Evolutionary conservation across 2,888 invertebrate species (phyloP).

Genomic region (Eupithecia abbreviata): DNA sequence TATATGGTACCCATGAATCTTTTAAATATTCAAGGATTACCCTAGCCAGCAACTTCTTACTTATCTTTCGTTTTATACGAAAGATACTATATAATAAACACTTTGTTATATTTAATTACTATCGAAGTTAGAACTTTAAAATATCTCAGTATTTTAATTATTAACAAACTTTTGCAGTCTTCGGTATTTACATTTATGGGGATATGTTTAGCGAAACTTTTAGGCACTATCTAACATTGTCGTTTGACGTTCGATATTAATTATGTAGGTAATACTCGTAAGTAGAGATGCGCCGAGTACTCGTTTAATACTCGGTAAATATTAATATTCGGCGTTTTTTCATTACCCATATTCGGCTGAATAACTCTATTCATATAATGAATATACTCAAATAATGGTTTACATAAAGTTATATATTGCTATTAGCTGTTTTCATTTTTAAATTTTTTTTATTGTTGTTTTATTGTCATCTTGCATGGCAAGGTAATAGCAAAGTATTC

Average conservation of each 20-base stretch:
- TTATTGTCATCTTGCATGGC: no score
- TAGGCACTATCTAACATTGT: conserved; percentile 24
- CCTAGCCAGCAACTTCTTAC: background rate
- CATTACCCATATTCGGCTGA: no score
- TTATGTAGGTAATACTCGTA: background rate
- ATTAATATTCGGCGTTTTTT: no score
- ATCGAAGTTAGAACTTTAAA: background rate
- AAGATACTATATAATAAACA: conserved; percentile 15
- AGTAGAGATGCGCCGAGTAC: no score
- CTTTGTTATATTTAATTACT: background rate
- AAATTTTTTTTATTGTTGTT: no score
- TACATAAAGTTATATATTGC: no score
- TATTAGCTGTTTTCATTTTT: no score
- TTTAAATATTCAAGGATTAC: background rate
- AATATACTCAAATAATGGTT: no score
- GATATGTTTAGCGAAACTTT: conserved; percentile 32
- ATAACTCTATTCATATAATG: no score
- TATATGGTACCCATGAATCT: background rate
- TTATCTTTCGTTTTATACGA: background rate
- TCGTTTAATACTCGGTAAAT: no score
- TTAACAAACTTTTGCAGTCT: conserved; percentile 26
- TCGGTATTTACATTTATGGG: conserved; percentile 34
- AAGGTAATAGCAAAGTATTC: no score
- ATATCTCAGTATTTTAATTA: conserved; percentile 15
- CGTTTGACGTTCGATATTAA: background rate